phyloP scores from a whole-genome alignment of 2,888 invertebrate genomes.

The Asteroscopus sphinx region DNA sequence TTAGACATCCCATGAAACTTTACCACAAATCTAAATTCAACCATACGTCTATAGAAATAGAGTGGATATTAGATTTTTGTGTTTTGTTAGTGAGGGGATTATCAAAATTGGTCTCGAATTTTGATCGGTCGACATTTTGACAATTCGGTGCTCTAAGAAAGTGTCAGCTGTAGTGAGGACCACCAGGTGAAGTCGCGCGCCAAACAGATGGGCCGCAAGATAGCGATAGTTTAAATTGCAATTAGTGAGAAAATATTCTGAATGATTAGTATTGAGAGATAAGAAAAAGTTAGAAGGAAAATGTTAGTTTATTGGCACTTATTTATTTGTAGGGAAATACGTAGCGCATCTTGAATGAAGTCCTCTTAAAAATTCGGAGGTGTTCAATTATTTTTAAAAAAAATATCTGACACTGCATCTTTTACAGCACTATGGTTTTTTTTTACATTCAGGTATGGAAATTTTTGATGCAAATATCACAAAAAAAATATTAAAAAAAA shows the following conservation, averaged over 20 bases:
- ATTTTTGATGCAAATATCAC: no score
- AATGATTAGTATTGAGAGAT: conserved; percentile 34
- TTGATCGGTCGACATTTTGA: conserved; percentile 87
- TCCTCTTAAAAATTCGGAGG: no score
- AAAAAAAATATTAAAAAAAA: no score
- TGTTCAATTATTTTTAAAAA: no score
- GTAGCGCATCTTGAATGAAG: no score
- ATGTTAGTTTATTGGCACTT: conserved; percentile 10
- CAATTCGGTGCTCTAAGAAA: conserved; percentile 82
- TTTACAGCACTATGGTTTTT: no score
- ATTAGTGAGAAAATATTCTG: conserved; percentile 77
- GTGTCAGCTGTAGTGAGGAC: conserved; percentile 81
- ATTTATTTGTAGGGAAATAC: no score
- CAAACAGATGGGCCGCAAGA: conserved; percentile 68
- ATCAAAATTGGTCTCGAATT: conserved; percentile 32
- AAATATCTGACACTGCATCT: no score
- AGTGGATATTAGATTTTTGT: neutral
- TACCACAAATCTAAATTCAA: neutral
- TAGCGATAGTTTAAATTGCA: conserved; percentile 82
- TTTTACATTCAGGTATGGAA: no score
- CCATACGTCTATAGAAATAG: neutral
- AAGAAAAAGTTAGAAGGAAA: conserved; percentile 21
- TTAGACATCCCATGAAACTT: neutral
- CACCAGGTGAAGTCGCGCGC: conserved; percentile 77
- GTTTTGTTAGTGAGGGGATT: neutral